Percentiles rank a stretch among this genome's conserved stretches.
Evolutionary conservation across 2,888 invertebrate species (phyloP).

Genomic region (Lomographa bimaculata): DNA sequence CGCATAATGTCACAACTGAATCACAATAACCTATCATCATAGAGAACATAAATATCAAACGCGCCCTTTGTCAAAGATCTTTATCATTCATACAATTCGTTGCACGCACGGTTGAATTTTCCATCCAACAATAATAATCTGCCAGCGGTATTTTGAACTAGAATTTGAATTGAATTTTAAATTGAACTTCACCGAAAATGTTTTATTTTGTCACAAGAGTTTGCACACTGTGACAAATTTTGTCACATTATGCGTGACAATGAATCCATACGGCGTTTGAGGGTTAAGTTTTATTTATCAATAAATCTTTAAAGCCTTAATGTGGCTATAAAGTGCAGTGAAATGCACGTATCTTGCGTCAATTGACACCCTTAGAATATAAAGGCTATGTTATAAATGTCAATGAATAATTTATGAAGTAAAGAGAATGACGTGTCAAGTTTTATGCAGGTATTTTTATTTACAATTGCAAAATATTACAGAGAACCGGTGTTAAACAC

Average conservation of each 20-base stretch:
- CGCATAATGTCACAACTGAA: conserved; percentile 43
- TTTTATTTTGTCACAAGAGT: too few species aligned
- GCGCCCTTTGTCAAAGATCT: conserved; percentile 37
- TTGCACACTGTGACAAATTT: too few species aligned
- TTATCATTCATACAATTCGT: conserved; percentile 46
- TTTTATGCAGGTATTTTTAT: conserved; percentile 25
- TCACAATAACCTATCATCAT: conserved; percentile 40
- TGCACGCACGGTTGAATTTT: conserved; percentile 35
- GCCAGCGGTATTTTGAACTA: neutral
- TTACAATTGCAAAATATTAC: conserved; percentile 33
- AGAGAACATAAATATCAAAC: conserved; percentile 28
- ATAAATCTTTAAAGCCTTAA: conserved; percentile 42
- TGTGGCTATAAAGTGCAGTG: conserved; percentile 42
- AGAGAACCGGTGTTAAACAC: conserved; percentile 17
- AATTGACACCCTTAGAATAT: conserved; percentile 40
- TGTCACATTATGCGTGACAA: conserved; percentile 22
- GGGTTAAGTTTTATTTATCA: too few species aligned
- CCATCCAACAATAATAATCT: neutral
- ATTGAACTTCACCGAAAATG: too few species aligned
- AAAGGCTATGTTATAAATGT: conserved; percentile 27
- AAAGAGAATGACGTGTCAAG: conserved; percentile 14
- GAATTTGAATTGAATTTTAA: neutral
- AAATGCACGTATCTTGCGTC: conserved; percentile 20
- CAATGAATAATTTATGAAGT: conserved; percentile 42
- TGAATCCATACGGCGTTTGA: conserved; percentile 55